phyloP scores from a whole-genome alignment of 1,140 invertebrate species.

The Drosophila teissieri region DNA sequence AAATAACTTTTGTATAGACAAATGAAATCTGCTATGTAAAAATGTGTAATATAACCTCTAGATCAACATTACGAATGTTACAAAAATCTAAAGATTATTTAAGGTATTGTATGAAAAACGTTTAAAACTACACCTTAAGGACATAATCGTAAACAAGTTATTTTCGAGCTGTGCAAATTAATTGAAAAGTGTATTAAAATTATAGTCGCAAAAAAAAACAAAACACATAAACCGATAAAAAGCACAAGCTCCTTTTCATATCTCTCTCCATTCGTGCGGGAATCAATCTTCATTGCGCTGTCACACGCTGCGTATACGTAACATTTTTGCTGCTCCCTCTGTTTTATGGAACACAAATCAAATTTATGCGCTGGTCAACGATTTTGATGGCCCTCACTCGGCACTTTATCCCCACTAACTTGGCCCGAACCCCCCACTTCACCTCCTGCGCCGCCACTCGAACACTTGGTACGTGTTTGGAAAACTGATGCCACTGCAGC shows the following conservation, averaged over 20 bases:
- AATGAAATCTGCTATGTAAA: too few species aligned
- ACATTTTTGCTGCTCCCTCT: constrained; percentile 27
- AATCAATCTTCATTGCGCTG: constrained; percentile 42
- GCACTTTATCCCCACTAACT: constrained; percentile 27
- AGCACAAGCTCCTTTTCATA: constrained; percentile 20
- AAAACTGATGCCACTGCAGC: constrained; percentile 62
- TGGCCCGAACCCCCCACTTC: neutral
- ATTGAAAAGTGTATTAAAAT: too few species aligned
- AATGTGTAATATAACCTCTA: too few species aligned
- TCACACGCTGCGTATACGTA: constrained; percentile 60
- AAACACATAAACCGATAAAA: constrained; percentile 26
- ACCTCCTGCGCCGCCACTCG: neutral
- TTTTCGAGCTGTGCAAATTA: constrained; percentile 20
- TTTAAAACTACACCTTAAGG: neutral
- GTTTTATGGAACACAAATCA: constrained; percentile 79
- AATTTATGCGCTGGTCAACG: constrained; percentile 77
- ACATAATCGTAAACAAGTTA: neutral
- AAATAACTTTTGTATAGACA: neutral
- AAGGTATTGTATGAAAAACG: too few species aligned
- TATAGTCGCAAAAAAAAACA: neutral
- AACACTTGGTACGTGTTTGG: constrained; percentile 63
- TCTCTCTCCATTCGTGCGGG: constrained; percentile 1
- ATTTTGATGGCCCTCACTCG: constrained; percentile 52
- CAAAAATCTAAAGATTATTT: too few species aligned
- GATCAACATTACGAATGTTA: too few species aligned